Evolutionary conservation across 2,888 invertebrate species (phyloP).

Genomic region (Hirtodrosophila duncani): DNA sequence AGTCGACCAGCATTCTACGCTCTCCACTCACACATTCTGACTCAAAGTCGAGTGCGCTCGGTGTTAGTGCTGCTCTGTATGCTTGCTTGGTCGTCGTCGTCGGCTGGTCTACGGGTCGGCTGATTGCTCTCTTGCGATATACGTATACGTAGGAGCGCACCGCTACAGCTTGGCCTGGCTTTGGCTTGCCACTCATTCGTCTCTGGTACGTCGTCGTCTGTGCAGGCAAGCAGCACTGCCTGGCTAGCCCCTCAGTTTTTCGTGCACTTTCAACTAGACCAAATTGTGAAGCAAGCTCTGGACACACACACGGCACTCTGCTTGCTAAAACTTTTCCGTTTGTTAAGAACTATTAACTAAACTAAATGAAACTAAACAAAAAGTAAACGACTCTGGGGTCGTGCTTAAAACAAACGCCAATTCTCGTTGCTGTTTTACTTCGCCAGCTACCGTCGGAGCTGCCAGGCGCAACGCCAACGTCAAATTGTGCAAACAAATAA

Average conservation of each 20-base stretch:
- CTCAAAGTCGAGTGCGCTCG: too few species aligned
- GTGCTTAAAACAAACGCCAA: constrained; percentile 41
- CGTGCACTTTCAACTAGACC: constrained; percentile 43
- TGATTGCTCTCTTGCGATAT: too few species aligned
- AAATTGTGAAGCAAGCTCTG: constrained; percentile 23
- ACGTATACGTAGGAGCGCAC: constrained; percentile 43
- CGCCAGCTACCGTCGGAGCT: constrained; percentile 36
- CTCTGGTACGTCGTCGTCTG: constrained; percentile 55
- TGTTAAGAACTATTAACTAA: constrained; percentile 10
- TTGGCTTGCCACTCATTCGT: constrained; percentile 56
- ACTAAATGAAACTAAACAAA: too few species aligned
- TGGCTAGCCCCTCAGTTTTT: too few species aligned
- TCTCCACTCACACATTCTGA: too few species aligned
- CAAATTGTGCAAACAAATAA: constrained; percentile 49
- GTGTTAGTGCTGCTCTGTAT: neutral
- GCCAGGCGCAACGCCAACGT: constrained; percentile 34
- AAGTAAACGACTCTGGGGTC: too few species aligned
- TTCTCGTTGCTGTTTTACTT: constrained; percentile 49
- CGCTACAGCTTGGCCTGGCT: constrained; percentile 57
- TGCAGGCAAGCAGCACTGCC: constrained; percentile 47
- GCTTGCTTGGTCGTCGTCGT: constrained; percentile 1
- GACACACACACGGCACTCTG: constrained; percentile 25
- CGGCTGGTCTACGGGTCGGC: neutral
- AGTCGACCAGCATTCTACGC: too few species aligned
- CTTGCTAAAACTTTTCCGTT: constrained; percentile 16